Conservation (phyloP, 1,140 invertebrate species). For the Neotoxoptera formosana region DNA sequence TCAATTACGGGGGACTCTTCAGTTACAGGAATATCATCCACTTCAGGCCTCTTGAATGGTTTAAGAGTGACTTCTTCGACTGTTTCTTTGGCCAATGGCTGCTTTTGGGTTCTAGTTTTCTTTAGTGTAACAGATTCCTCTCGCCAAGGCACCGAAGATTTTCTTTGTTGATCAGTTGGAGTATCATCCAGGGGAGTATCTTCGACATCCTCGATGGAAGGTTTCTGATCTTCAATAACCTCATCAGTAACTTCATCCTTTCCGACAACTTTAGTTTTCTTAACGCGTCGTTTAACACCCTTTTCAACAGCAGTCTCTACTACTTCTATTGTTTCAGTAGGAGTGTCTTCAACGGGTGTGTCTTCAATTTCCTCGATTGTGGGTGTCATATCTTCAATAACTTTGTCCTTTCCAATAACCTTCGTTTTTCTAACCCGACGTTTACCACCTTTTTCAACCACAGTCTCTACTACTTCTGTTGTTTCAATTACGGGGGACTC, state of each 20-base stretch:
- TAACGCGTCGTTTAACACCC: slow-evolving; percentile 40
- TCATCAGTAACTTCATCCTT: slow-evolving; percentile 4
- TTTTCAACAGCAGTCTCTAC: neutral
- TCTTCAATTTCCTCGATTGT: neutral
- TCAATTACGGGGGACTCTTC: neutral
- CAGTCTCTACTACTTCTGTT: neutral
- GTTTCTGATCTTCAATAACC: neutral
- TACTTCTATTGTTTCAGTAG: neutral
- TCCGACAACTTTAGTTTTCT: neutral
- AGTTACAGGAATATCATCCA: neutral
- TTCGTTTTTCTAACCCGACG: slow-evolving; percentile 54
- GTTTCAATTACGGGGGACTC: neutral
- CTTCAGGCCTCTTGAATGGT: neutral
- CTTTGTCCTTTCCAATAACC: neutral
- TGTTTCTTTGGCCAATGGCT: neutral
- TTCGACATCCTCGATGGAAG: neutral
- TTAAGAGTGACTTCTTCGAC: neutral
- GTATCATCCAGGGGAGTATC: neutral
- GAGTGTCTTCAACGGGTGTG: neutral
- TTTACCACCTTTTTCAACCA: neutral
- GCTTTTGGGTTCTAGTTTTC: neutral
- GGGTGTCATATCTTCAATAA: neutral
- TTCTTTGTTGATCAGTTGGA: neutral
- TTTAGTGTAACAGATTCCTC: slow-evolving; percentile 63
- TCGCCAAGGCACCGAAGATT: slow-evolving; percentile 64